phyloP scores from a whole-genome alignment of 2,113 vertebrate genomes.

The Oostethus manadensis region DNA sequence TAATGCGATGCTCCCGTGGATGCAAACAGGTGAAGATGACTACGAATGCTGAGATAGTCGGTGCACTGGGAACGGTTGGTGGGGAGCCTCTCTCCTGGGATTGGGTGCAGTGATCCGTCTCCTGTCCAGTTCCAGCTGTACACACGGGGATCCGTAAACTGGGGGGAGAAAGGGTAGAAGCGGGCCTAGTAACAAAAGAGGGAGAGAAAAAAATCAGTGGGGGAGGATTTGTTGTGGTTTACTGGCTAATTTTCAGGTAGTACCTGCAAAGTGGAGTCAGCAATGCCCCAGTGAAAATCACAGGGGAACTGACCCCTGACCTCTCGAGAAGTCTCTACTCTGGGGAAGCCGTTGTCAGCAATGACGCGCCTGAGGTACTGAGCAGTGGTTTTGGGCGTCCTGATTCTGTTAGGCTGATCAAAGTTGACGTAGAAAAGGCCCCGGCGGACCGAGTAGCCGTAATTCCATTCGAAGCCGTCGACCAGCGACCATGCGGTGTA shows the following conservation, averaged over 20 bases:
- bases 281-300: constrained; percentile 89
- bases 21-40: constrained; percentile 76
- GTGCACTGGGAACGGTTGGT: constrained; percentile 83
- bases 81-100: constrained; percentile 78
- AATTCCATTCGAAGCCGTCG: constrained; percentile 94
- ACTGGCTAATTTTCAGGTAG: constrained; percentile 17
- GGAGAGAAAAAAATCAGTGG: constrained; percentile 4
- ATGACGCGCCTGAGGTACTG: constrained; percentile 83
- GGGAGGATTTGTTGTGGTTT: too few species aligned
- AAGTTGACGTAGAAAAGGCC: constrained; percentile 91
- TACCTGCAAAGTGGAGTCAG: constrained; percentile 88
- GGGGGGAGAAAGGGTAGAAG: constrained; percentile 79
- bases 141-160: constrained; percentile 84
- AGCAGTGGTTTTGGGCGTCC: constrained; percentile 85
- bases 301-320: constrained; percentile 82
- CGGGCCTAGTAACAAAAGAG: constrained; percentile 75
- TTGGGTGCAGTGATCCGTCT: constrained; percentile 73
- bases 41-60: constrained; percentile 82
- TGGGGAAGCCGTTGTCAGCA: constrained; percentile 79
- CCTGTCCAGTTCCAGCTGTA: constrained; percentile 92
- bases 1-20: constrained; percentile 82
- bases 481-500: constrained; percentile 90
- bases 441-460: constrained; percentile 76
- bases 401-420: constrained; percentile 69
- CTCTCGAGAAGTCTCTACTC: constrained; percentile 51